Percentiles rank a stretch among this genome's conserved stretches.
Conservation (phyloP, 2,888 invertebrate species). For the Synergus laeviventris region DNA sequence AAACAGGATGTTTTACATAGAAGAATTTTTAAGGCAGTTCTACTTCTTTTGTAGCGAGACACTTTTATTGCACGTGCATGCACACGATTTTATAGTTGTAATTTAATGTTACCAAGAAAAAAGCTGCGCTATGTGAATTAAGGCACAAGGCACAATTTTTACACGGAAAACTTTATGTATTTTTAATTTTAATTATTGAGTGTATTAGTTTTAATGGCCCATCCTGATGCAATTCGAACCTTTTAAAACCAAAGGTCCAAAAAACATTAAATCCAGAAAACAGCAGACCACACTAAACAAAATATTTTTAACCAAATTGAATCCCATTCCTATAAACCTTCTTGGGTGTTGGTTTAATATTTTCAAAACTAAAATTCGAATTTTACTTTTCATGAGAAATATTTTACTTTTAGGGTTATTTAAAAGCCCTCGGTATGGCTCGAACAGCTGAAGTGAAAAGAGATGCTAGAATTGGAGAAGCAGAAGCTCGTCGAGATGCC, state of each 20-base stretch:
- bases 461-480: conserved; percentile 97
- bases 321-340: background rate
- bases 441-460: conserved; percentile 96
- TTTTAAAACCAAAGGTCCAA: background rate
- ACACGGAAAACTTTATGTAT: background rate
- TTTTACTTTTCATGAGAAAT: background rate
- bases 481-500: conserved; percentile 95
- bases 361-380: background rate
- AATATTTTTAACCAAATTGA: background rate
- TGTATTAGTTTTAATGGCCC: background rate
- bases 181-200: too few relatives aligned
- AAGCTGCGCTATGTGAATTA: background rate
- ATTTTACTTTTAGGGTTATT: conserved; percentile 83
- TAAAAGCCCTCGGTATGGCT: conserved; percentile 96
- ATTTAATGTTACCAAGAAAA: too few relatives aligned
- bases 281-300: background rate
- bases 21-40: conserved; percentile 17
- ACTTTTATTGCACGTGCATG: conserved; percentile 14
- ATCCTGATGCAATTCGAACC: too few relatives aligned
- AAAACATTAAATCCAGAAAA: background rate
- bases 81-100: background rate
- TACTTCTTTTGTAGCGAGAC: conserved; percentile 19
- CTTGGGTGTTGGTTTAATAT: background rate
- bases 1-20: conserved; percentile 13
- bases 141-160: background rate